phyloP scores from a whole-genome alignment of 2,797 vertebrate genomes.

The Halcyon smyrnensis region DNA sequence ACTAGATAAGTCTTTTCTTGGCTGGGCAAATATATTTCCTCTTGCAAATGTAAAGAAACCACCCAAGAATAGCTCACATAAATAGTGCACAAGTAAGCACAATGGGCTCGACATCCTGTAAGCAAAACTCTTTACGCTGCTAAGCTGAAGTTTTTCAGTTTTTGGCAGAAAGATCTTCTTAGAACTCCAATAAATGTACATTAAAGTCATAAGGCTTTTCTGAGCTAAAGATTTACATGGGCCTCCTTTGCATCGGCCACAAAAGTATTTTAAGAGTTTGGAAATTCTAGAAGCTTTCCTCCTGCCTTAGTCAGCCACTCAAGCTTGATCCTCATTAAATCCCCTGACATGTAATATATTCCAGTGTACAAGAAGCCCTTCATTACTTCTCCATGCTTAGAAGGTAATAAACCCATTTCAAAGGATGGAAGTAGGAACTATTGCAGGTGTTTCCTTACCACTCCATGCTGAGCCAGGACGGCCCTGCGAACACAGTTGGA shows the following conservation, averaged over 20 bases:
- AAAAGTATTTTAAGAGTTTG: slow-evolving; percentile 73
- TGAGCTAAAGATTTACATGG: slow-evolving; percentile 67
- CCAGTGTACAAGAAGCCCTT: slow-evolving; percentile 57
- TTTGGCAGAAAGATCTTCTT: slow-evolving; percentile 63
- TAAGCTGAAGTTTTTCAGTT: slow-evolving; percentile 17
- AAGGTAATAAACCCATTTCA: slow-evolving; percentile 67
- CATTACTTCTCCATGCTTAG: slow-evolving; percentile 57
- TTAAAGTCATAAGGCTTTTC: slow-evolving; percentile 55
- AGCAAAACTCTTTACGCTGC: slow-evolving; percentile 25
- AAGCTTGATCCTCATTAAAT: slow-evolving; percentile 73
- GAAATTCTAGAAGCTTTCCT: slow-evolving; percentile 73
- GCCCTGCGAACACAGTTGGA: background rate
- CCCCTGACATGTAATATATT: slow-evolving; percentile 69
- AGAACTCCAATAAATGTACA: slow-evolving; percentile 56
- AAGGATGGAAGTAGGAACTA: slow-evolving; percentile 54
- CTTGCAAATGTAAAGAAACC: slow-evolving; percentile 46
- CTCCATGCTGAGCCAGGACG: background rate
- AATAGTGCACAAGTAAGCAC: slow-evolving; percentile 26
- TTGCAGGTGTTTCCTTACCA: slow-evolving; percentile 51
- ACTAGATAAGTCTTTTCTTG: background rate
- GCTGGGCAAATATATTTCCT: slow-evolving; percentile 7
- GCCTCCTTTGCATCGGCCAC: slow-evolving; percentile 62
- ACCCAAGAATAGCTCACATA: slow-evolving; percentile 35
- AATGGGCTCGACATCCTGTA: slow-evolving; percentile 28
- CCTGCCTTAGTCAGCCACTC: slow-evolving; percentile 65